Evolutionary conservation across 2,888 invertebrate species (phyloP), one percentile per base, ranked within the genome.

Genomic region (Melanotus villosus): DNA sequence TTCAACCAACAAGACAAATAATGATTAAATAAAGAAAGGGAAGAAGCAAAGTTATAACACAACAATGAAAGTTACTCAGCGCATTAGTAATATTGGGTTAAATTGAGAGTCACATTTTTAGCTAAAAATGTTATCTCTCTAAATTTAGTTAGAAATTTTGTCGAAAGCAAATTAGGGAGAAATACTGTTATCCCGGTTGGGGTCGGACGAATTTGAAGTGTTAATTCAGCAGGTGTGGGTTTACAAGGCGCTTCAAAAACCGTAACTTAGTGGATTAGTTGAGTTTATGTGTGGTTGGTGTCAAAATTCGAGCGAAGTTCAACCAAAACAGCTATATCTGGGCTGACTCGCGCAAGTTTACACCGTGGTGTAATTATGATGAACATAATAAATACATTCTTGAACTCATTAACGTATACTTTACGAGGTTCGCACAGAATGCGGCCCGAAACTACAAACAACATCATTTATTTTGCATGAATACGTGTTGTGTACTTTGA

Each of bases 401-500:
- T 71, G 72, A 70, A 74, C 75, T 75, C 76, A 75, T 78, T 78
- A 77, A 68, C 64, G 71, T 72, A 72, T 75, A 76, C 71, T 75
- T 78, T 75, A 78, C 63, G 75, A 66, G 65, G 45, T 69, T 70
- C 72, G 73, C 71, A 58, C 21, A 62, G 65, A 65, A 59, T 65
- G 52, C 64, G 62, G 62, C 67, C 32, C 60, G 60, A 70, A 73
- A 74, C 69, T 73, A 67, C 66, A 70, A 70, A 65, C 71, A 69
- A 74, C 64, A 68, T 72, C 74, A 78, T 78, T 77, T 77, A 78
- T 78, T 78, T 77, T 77, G 75, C 75, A 76, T 75, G 76, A 77
- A 76, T 76, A 77, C 77, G 74, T 77, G 77, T 75, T 73, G 70
- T 71, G 67, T 69, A 56, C 70, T 68, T 71, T 68, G 59, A 65